These are phyloP conservation scores for Drosophila heteroneura DNA, from an alignment of 2,888 invertebrate species.

Conservation along the genomic window DNA sequence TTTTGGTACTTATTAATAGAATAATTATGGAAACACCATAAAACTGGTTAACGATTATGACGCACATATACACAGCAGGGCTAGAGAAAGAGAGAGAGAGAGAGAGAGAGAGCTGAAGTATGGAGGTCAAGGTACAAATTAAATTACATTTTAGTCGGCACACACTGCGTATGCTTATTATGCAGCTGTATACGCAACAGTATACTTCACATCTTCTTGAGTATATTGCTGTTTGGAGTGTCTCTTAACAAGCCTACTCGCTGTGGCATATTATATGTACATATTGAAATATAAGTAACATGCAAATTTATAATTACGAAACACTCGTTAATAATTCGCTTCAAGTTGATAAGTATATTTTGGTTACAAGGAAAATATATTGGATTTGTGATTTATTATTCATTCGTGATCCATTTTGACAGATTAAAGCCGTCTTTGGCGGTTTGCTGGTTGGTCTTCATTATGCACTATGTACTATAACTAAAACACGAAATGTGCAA, in stretches of 20 bases:
- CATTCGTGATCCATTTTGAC: not conserved
- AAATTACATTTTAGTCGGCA: conserved; percentile 26
- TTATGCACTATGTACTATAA: not conserved
- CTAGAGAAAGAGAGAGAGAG: not conserved
- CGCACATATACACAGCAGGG: conserved; percentile 31
- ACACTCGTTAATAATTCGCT: not conserved
- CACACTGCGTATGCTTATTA: conserved; percentile 42
- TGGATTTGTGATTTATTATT: not conserved
- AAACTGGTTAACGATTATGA: conserved; percentile 76
- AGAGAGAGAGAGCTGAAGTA: not conserved
- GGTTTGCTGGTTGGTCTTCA: not conserved
- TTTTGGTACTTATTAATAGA: conserved; percentile 78
- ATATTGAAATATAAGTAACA: not conserved
- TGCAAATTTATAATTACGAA: not conserved
- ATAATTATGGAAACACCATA: conserved; percentile 77
- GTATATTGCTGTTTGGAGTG: not conserved
- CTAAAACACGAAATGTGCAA: not conserved
- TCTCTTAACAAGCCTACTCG: not conserved
- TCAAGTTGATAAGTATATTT: not conserved
- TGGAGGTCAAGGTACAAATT: conserved; percentile 4
- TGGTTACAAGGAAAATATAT: not conserved
- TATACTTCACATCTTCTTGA: not conserved
- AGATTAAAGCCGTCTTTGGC: not conserved
- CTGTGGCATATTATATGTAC: not conserved
- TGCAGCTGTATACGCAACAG: conserved; percentile 2